Conservation (phyloP, 92 coral and sea anemone species). For the Palythoa caribaeorum region DNA sequence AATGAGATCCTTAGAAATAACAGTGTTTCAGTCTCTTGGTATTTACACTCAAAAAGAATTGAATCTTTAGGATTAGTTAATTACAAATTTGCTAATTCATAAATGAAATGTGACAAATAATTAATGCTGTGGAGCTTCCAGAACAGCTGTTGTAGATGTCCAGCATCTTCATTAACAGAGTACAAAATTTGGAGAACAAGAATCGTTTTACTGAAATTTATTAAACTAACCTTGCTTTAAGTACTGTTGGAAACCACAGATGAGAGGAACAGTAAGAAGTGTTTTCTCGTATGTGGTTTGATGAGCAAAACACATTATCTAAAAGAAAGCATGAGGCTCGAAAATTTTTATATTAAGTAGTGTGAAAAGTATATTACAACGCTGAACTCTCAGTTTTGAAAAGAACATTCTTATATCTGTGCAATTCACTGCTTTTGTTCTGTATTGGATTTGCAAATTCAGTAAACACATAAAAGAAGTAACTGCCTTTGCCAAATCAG, state of each 20-base stretch:
- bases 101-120: slow-evolving; percentile 32
- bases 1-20: background rate
- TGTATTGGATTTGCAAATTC: background rate
- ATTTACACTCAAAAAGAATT: slow-evolving; percentile 19
- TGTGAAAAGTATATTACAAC: background rate
- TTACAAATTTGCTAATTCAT: slow-evolving; percentile 32
- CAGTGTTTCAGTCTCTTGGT: background rate
- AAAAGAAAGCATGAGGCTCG: background rate
- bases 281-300: background rate
- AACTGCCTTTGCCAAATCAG: background rate
- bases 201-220: background rate
- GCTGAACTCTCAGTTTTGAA: background rate
- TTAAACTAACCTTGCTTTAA: background rate
- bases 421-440: background rate
- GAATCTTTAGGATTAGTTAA: slow-evolving; percentile 26
- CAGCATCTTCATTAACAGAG: background rate
- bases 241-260: too few relatives aligned
- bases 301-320: background rate
- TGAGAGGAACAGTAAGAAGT: background rate
- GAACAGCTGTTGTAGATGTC: slow-evolving; percentile 16
- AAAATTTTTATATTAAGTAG: background rate
- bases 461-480: background rate
- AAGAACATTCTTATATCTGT: background rate
- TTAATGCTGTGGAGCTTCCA: slow-evolving; percentile 3
- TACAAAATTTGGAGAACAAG: background rate